phyloP scores from a whole-genome alignment of 2,113 vertebrate species.

The Ariopsis seemanni region DNA sequence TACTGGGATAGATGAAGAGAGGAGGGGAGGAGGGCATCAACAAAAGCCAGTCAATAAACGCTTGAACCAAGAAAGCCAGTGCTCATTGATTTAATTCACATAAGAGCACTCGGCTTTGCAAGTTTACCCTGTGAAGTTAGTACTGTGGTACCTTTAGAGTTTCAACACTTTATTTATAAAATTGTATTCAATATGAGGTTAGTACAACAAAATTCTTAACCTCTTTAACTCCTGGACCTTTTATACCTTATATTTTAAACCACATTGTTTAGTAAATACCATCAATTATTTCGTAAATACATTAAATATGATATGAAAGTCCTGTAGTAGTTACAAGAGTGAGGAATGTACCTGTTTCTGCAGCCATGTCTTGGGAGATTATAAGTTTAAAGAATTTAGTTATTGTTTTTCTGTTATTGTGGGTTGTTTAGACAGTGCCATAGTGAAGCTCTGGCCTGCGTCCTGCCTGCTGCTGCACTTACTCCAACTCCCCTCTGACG shows the following conservation, averaged over 20 bases:
- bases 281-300: background rate
- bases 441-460: background rate
- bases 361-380: background rate
- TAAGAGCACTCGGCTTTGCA: constrained; percentile 9
- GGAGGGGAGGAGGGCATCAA: background rate
- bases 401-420: background rate
- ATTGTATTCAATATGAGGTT: background rate
- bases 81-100: constrained; percentile 13
- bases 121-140: background rate
- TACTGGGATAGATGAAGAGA: constrained; percentile 26
- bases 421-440: background rate
- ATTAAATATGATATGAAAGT: background rate
- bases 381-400: background rate
- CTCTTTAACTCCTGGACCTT: background rate
- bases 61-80: constrained; percentile 35
- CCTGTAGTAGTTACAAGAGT: background rate
- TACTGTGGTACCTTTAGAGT: background rate
- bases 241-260: background rate
- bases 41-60: constrained; percentile 50
- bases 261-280: background rate
- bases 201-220: background rate
- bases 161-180: background rate
- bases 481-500: background rate
- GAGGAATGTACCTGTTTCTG: background rate
- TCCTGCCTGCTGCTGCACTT: constrained; percentile 12